Evolutionary conservation across 2,888 invertebrate genomes (phyloP).

Genomic region (Carabus problematicus): DNA sequence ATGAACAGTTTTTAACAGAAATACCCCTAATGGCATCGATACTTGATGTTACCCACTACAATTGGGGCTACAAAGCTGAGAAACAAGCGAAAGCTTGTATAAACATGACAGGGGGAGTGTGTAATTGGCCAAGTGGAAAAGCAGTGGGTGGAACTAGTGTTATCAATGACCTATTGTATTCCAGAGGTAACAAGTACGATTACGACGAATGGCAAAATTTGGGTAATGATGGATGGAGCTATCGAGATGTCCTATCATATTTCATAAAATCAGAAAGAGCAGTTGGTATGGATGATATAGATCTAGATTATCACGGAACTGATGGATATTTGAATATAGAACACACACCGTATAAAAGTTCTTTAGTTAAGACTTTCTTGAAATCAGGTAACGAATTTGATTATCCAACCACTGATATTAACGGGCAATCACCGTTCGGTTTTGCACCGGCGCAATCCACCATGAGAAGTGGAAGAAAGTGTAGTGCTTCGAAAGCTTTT

Average conservation of each 20-base stretch:
- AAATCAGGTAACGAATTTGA: conserved; percentile 74
- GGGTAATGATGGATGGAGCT: conserved; percentile 85
- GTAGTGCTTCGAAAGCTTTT: conserved; percentile 83
- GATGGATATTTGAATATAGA: conserved; percentile 75
- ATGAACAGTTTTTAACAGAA: conserved; percentile 79
- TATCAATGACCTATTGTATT: conserved; percentile 85
- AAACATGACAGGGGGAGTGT: conserved; percentile 63
- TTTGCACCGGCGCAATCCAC: conserved; percentile 77
- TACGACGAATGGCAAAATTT: conserved; percentile 82
- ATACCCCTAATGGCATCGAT: conserved; percentile 75
- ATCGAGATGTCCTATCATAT: conserved; percentile 74
- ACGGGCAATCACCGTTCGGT: conserved; percentile 69
- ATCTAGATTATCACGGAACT: conserved; percentile 71
- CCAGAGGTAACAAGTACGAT: conserved; percentile 81
- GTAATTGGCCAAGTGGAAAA: conserved; percentile 79
- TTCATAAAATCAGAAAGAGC: conserved; percentile 82
- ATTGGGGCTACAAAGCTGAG: conserved; percentile 79
- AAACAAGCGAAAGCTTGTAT: conserved; percentile 64
- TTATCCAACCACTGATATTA: conserved; percentile 75
- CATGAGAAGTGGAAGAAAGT: conserved; percentile 74
- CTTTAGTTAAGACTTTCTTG: conserved; percentile 69
- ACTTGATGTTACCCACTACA: conserved; percentile 66
- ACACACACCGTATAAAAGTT: conserved; percentile 69
- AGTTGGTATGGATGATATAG: conserved; percentile 64
- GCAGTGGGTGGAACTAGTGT: conserved; percentile 84